phyloP scores from a whole-genome alignment of 2,113 vertebrate genomes.

The Melanerpes aurifrons region DNA sequence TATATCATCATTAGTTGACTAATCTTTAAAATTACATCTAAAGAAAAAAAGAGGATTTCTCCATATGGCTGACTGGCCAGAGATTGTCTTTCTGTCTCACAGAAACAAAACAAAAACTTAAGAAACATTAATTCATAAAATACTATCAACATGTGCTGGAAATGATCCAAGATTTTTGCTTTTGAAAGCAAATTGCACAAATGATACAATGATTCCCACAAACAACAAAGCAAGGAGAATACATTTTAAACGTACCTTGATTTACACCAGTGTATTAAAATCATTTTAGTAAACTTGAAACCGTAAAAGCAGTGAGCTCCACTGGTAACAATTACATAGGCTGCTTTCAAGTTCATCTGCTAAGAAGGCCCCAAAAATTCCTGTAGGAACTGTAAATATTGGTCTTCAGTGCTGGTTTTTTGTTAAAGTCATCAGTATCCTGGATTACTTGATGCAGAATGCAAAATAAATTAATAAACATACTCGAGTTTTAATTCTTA shows the following conservation, averaged over 20 bases:
- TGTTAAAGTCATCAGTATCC: neutral
- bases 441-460: neutral
- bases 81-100: neutral
- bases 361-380: neutral
- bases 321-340: neutral
- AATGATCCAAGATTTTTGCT: neutral
- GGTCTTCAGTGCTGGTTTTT: neutral
- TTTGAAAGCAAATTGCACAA: neutral
- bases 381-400: neutral
- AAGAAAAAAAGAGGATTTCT: constrained; percentile 25
- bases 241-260: neutral
- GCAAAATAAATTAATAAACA: neutral
- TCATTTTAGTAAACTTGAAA: neutral
- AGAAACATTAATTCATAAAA: neutral
- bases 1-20: constrained; percentile 22
- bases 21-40: constrained; percentile 25
- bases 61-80: neutral
- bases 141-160: neutral
- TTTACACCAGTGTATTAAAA: neutral
- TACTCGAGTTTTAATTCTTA: neutral
- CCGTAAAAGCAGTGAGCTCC: neutral
- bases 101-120: neutral
- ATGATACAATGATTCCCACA: neutral
- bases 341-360: neutral
- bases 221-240: neutral